Evolutionary conservation across 1,140 invertebrate species (phyloP), one percentile per base, ranked within the genome.

Genomic region (Bombus pascuorum): DNA sequence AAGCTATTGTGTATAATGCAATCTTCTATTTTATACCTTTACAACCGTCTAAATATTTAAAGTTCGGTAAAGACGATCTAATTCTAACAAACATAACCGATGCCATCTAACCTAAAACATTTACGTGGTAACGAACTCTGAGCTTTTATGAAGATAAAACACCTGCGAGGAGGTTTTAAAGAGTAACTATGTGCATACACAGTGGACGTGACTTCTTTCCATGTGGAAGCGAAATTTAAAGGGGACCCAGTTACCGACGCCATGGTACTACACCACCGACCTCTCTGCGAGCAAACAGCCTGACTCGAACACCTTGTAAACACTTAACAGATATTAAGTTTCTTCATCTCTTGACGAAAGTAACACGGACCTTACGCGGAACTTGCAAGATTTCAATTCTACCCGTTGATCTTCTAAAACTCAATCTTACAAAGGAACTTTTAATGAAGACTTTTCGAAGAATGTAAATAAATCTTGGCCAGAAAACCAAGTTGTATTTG

Each of bases 281-380:
- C 42, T 53, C 5, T n/a, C 6, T 32, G 5, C 10, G 42, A 44
- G 9, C n/a, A 53, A 74, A 53, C 28, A 34, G 4, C 18, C 39
- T 18, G 44, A 25, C n/a, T 53, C 32, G 44, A 75, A 75, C 73
- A 53, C 12, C 32, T 53, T 53, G 73, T 53, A 53, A 47, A 75
- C 44, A 53, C 73, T 34, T 75, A 53, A 34, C 73, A 25, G 44
- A 74, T 74, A 75, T 75, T 75, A 53, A 75, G 44, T 75, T 75
- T 75, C 44, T 44, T 75, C 73, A 9, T 75, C 22, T 75, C n/a
- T 34, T 22, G 32, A 53, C 42, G 22, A 25, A 34, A 75, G 22
- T 34, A 25, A 53, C 44, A 34, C 53, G 32, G 22, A 53, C 10
- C 1, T 2, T 53, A 3, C 32, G n/a, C 42, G 32, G 2, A 53